These are phyloP conservation scores for Centruroides vittatus DNA, from an alignment of 1,140 invertebrate genomes.

Conservation along the genomic window DNA sequence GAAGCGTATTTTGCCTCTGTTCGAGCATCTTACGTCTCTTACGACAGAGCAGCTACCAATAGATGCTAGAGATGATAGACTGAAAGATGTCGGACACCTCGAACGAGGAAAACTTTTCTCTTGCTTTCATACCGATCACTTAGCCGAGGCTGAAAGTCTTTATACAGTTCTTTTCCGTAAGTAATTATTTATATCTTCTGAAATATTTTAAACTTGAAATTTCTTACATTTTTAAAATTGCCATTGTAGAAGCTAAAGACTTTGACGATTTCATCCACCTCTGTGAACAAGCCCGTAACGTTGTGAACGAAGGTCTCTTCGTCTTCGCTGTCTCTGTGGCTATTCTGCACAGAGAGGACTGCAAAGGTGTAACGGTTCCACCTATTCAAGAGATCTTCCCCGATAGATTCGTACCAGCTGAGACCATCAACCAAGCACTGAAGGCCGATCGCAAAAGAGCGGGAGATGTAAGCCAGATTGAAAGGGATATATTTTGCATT, in stretches of 20 bases:
- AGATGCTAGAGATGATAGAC: conserved; percentile 5
- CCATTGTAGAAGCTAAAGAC: neutral
- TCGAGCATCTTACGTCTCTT: conserved; percentile 9
- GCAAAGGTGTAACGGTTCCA: conserved; percentile 8
- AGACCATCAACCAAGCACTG: conserved; percentile 10
- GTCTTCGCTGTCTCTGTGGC: conserved; percentile 19
- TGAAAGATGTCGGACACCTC: neutral
- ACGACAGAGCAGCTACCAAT: conserved; percentile 1
- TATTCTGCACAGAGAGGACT: conserved; percentile 17
- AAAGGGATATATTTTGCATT: too few relatives aligned
- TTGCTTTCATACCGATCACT: conserved; percentile 7
- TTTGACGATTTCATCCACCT: conserved; percentile 12
- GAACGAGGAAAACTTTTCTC: conserved; percentile 8
- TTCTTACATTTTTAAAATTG: too few relatives aligned
- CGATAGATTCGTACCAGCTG: conserved; percentile 12
- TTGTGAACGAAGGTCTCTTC: conserved; percentile 22
- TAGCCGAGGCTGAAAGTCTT: conserved; percentile 2
- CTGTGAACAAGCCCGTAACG: conserved; percentile 13
- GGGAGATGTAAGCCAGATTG: conserved; percentile 3
- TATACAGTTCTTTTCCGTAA: conserved; percentile 6
- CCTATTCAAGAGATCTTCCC: conserved; percentile 18
- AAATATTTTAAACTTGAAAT: too few relatives aligned
- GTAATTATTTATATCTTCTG: neutral
- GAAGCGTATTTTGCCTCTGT: conserved; percentile 6
- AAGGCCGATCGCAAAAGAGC: conserved; percentile 2